phyloP scores from a whole-genome alignment of 2,797 vertebrate genomes.

The Moxostoma hubbsi region DNA sequence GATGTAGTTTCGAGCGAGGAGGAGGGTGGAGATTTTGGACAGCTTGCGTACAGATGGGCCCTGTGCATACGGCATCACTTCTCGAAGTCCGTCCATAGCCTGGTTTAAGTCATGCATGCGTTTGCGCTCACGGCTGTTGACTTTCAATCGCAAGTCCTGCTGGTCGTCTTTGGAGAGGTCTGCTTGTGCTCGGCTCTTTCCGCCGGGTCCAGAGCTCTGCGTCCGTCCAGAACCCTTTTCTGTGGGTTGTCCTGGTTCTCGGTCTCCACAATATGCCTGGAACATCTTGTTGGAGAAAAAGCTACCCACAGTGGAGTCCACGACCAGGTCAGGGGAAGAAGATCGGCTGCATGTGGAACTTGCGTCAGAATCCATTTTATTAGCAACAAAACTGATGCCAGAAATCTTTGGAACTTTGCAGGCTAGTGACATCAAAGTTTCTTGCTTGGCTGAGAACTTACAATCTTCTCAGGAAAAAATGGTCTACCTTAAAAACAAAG shows the following conservation, averaged over 20 bases:
- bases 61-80: slow-evolving; percentile 86
- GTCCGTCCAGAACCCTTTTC: neutral
- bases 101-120: slow-evolving; percentile 87
- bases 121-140: slow-evolving; percentile 85
- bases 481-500: neutral
- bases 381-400: neutral
- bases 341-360: slow-evolving; percentile 80
- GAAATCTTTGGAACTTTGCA: slow-evolving; percentile 7
- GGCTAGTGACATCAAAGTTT: neutral
- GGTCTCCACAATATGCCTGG: slow-evolving; percentile 71
- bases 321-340: slow-evolving; percentile 80
- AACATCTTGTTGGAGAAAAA: slow-evolving; percentile 81
- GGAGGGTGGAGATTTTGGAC: slow-evolving; percentile 85
- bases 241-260: slow-evolving; percentile 25
- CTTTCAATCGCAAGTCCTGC: slow-evolving; percentile 83
- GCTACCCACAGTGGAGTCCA: slow-evolving; percentile 70
- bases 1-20: slow-evolving; percentile 85
- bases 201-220: slow-evolving; percentile 10
- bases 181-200: slow-evolving; percentile 62
- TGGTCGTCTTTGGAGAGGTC: slow-evolving; percentile 69
- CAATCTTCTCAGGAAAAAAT: neutral
- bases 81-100: slow-evolving; percentile 85
- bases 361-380: slow-evolving; percentile 81
- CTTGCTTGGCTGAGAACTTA: slow-evolving; percentile 26
- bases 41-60: slow-evolving; percentile 85